Evolutionary conservation across 2,113 vertebrate species (phyloP), one percentile per base, ranked within the genome.

Genomic region (Gobius niger): DNA sequence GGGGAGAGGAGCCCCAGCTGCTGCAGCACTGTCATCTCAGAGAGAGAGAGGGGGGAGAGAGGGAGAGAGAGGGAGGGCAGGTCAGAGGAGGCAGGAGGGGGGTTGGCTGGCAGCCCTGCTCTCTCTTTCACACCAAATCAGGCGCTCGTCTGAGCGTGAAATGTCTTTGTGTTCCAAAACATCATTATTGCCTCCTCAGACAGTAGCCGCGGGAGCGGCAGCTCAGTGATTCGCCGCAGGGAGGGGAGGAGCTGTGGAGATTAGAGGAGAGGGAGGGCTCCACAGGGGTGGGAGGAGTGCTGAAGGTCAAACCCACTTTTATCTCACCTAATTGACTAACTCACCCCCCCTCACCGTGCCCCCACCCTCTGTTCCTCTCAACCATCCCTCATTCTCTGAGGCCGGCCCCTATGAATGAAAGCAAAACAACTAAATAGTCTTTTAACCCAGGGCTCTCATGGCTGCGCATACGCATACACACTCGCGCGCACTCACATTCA

Each of bases 261-360:
- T 70, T 84, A 76, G 90, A 91, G 87, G 70, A 61, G 67, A 44
- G 89, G 91, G 88, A 93, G 94, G 62, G 82, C 82, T 87, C 82
- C 34, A 78, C 72, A 67, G 86, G 87, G 87, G 77, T 76, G 80
- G 80, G 91, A 93, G 94, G 93, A 93, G 94, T 94, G 94, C 95
- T 95, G 95, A 97, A 97, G 95, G 95, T 97, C 96, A 97, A 94
- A 93, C 94, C 91, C 92, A 94, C 93, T 95, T 94, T 96, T 97
- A 96, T 96, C 95, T 97, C 95, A 95, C 92, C 94, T 97, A 98
- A 98, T 96, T 97, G 95, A 96, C 95, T 94, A 86, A 87, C 81
- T 83, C 74, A 73, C 81, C 64, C 83, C 76, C 69, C 75, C 67
- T 75, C 78, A 64, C 67, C 76, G 24, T 24, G 34, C 76, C 50